Base-by-base conservation (phyloP, 2,888 invertebrate species). In the Diplolepis rosae region DNA sequence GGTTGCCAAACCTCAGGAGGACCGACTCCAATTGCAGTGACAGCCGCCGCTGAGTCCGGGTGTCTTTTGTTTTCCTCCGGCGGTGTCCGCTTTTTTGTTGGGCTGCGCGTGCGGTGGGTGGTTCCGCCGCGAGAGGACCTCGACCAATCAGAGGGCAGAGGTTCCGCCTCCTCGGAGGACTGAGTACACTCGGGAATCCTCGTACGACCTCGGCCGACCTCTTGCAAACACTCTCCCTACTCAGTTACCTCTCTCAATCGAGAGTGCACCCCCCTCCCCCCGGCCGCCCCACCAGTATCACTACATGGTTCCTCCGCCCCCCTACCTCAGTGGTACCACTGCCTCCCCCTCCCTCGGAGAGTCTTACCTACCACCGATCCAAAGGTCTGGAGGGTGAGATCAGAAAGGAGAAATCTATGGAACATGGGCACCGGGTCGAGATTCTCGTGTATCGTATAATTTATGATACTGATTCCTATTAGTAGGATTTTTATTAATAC, bases 41-140 rank as follows among this genome's bases (percentile, higher is more conserved):
- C 35, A 18, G 56, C 39, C 66, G 66, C 69, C 48, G 66, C 45
- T 52, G 48, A 65, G 45, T 65, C 65, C 68, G 70, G 71, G 67
- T 65, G 61, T 32, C 75, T 69, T 74, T 76, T 76, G 73, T 76
- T 76, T 75, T 73, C 72, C 67, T 65, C 61, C 56, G 68, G 65
- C 30, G 22, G 56, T 45, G 66, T 52, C 51, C 56, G 50, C 68
- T 75, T 75, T 75, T 75, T 73, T 73, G 73, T 52, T 35, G 28
- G 66, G 45, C 54, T 73, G 75, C 75, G 75, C 75, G 73, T 75
- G 76, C 74, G 76, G 72, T 76, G 74, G 76, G 76, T 71, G 76
- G 66, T 72, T 71, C 76, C 72, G 18, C 61, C 67, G 28, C 69
- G 52, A 54, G 69, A 70, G 65, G 71, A 68, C 72, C 65, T 50